Evolutionary conservation across 1,140 invertebrate genomes (phyloP), one percentile per base, ranked within the genome.

Genomic region (Pectinophora gossypiella): DNA sequence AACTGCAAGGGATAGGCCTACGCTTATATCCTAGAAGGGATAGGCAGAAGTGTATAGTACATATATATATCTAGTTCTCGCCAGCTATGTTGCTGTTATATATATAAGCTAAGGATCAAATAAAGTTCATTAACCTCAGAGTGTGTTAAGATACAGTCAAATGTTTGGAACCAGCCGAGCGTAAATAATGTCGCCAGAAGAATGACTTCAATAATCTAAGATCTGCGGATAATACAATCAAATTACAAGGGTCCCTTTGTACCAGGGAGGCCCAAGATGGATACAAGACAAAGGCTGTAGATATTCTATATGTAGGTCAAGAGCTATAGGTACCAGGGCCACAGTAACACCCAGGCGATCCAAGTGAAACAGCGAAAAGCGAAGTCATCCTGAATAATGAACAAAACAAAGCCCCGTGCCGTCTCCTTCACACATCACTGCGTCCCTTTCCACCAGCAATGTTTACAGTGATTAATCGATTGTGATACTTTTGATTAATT

Each of bases 381-480:
- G 55, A 48, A 61, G 62, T 57, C 59, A 60, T 57, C 46, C 42
- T 56, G 59, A 68, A 68, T 68, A 65, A 69, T 65, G 53, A 59
- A 65, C 20, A 44, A 48, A 53, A 63, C 49, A 54, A 59, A 57
- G 49, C 54, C 36, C n/a, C 54, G 38, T 27, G 48, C 40, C 32
- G 36, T 62, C 66, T 48, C 55, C 7, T 47, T 68, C 57, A 18
- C 52, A 56, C 62, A 0, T 44, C n/a, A 12, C 20, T 48, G 35
- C 16, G 22, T 52, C 51, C 47, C 48, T 16, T 38, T 54, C 44
- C 20, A 3, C n/a, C 38, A n/a, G n/a, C n/a, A n/a, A n/a, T n/a
- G n/a, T n/a, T n/a, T n/a, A n/a, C 5, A 19, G 36, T 44, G 43
- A 56, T 56, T 56, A 56, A 46, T 56, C 35, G 35, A 51, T 47